Evolutionary conservation across 2,113 vertebrate species (phyloP).

Genomic region (Struthio camelus): DNA sequence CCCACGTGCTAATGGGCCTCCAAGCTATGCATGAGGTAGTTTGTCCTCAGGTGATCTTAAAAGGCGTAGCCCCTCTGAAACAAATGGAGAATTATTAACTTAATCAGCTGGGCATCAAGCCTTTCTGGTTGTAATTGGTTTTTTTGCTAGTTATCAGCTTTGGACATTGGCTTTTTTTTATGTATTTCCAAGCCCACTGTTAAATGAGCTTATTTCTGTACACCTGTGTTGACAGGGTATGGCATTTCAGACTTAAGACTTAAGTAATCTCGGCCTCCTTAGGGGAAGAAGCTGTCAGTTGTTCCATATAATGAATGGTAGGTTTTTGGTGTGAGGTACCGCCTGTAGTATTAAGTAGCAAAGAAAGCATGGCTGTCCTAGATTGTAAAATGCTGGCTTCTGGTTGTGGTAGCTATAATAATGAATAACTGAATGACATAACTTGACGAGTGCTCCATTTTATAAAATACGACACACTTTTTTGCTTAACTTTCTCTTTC

Average conservation of each 20-base stretch:
- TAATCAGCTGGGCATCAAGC: not conserved
- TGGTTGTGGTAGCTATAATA: not conserved
- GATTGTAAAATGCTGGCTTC: not conserved
- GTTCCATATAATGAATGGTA: slow-evolving; percentile 33
- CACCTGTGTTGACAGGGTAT: slow-evolving; percentile 15
- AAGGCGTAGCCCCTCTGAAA: not conserved
- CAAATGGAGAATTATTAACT: not conserved
- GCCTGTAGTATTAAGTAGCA: not conserved
- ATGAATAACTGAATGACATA: not conserved
- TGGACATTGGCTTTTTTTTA: not conserved
- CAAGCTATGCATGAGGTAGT: not conserved
- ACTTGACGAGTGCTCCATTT: slow-evolving; percentile 13
- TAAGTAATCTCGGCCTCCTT: slow-evolving; percentile 30
- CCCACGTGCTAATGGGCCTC: accelerated
- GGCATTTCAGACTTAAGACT: slow-evolving; percentile 14
- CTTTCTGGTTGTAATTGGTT: not conserved
- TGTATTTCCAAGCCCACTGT: not conserved
- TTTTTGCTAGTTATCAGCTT: not conserved
- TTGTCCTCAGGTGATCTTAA: not conserved
- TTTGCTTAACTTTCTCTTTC: slow-evolving; percentile 18
- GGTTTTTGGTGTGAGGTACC: not conserved
- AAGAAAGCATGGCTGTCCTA: not conserved
- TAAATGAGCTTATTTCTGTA: slow-evolving; percentile 19
- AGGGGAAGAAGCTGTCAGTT: slow-evolving; percentile 49
- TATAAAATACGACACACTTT: not conserved